Percentiles rank a stretch among this genome's conserved stretches.
Evolutionary conservation across 1,140 invertebrate species (phyloP).

Genomic region (Daktulosphaira vitifoliae): DNA sequence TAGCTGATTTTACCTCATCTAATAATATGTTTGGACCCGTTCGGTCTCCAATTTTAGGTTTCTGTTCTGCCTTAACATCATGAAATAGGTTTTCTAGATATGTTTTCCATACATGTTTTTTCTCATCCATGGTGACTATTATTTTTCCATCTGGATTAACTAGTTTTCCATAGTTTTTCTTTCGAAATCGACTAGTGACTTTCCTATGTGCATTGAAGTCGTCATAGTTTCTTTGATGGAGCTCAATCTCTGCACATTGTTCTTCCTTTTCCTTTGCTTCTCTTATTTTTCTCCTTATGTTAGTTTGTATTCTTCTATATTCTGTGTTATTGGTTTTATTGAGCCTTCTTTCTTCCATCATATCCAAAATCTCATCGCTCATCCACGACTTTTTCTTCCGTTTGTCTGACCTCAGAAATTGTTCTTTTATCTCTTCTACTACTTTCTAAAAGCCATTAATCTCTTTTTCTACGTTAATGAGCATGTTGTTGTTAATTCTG

Average conservation of each 20-base stretch:
- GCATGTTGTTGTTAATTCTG: background rate
- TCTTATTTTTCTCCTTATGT: conserved; percentile 3
- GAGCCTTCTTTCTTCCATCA: too few species aligned
- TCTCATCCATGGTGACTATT: conserved; percentile 42
- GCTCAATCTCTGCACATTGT: conserved; percentile 33
- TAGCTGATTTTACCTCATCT: too few species aligned
- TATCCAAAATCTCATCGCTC: too few species aligned
- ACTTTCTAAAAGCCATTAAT: too few species aligned
- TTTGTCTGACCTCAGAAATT: too few species aligned
- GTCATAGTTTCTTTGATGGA: conserved; percentile 30
- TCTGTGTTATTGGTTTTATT: conserved; percentile 25
- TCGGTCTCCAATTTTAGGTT: background rate
- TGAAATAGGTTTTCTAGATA: conserved; percentile 32
- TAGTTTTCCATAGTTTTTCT: conserved; percentile 14
- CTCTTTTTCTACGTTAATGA: too few species aligned
- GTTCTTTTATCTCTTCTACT: too few species aligned
- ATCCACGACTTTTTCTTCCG: too few species aligned
- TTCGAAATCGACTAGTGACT: conserved; percentile 31
- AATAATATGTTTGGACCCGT: conserved; percentile 13
- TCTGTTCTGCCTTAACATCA: background rate
- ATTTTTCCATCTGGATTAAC: conserved; percentile 38
- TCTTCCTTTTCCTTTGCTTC: conserved; percentile 19
- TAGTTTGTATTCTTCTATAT: conserved; percentile 28
- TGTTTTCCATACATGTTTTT: conserved; percentile 35
- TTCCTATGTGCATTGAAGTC: conserved; percentile 34